A percentile compares a stretch with the other conserved stretches of the same genome.
Conservation (phyloP, 2,797 vertebrate species). For the Okamejei kenojei region DNA sequence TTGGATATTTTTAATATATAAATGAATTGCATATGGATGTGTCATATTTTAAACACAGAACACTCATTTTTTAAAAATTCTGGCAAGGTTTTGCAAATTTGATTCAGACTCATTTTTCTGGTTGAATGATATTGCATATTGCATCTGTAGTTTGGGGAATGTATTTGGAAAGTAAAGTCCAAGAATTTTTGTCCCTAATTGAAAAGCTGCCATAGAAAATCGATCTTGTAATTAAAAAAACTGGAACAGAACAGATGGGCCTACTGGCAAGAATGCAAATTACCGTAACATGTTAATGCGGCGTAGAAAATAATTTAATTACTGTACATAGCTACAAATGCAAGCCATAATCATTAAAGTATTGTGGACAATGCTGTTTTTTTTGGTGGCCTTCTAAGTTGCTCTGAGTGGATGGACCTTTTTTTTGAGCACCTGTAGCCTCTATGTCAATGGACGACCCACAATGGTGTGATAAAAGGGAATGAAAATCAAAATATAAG, state of each 20-base stretch:
- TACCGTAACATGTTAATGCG: not conserved
- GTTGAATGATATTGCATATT: not conserved
- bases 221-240: not conserved
- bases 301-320: not conserved
- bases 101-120: not conserved
- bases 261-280: conserved; percentile 10
- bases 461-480: not conserved
- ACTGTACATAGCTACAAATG: not conserved
- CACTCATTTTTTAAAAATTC: not conserved
- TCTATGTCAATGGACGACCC: too few species aligned
- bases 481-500: too few species aligned
- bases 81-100: not conserved
- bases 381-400: not conserved
- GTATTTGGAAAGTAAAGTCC: not conserved
- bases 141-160: not conserved
- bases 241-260: conserved; percentile 26
- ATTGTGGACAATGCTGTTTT: not conserved
- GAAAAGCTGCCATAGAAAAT: conserved; percentile 10
- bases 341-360: not conserved
- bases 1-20: not conserved
- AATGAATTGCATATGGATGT: not conserved
- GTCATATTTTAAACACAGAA: not conserved
- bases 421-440: not conserved
- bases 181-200: not conserved
- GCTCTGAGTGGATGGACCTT: not conserved